These are phyloP conservation scores for Marcusenius ussheri DNA, from an alignment of 2,113 vertebrate species.

Conservation along the genomic window DNA sequence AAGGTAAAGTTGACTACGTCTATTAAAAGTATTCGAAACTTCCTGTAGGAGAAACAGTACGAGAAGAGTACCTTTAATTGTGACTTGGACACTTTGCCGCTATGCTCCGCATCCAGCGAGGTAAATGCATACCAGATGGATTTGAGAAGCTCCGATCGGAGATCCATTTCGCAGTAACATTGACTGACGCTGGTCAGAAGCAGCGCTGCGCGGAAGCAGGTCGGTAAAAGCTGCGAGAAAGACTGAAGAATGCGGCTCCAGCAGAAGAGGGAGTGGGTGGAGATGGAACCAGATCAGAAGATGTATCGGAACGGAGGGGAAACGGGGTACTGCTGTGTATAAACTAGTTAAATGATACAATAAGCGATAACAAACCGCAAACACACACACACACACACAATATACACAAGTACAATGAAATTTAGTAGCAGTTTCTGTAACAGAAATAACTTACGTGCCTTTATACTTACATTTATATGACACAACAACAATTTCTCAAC, in stretches of 20 bases:
- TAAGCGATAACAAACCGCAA: background rate
- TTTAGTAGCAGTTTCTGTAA: background rate
- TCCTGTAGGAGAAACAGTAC: constrained; percentile 20
- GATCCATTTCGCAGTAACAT: constrained; percentile 46
- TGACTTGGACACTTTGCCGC: constrained; percentile 65
- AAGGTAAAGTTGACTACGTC: background rate
- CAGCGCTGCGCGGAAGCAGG: background rate
- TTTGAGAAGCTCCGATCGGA: constrained; percentile 61
- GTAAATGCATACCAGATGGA: constrained; percentile 69
- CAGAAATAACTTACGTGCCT: background rate
- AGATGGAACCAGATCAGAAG: background rate
- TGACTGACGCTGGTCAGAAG: background rate
- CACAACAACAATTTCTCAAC: background rate
- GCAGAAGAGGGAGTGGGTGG: background rate
- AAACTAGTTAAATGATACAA: background rate
- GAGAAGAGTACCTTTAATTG: constrained; percentile 56
- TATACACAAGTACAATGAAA: background rate
- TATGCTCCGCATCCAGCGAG: constrained; percentile 61
- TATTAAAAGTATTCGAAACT: constrained; percentile 20
- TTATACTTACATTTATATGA: background rate
- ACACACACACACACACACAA: background rate
- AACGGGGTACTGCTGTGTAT: background rate
- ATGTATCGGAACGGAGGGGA: background rate
- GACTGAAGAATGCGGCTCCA: background rate
- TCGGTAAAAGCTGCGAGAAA: background rate